phyloP scores from a whole-genome alignment of 2,797 vertebrate species.

The Dendrocincla fuliginosa region DNA sequence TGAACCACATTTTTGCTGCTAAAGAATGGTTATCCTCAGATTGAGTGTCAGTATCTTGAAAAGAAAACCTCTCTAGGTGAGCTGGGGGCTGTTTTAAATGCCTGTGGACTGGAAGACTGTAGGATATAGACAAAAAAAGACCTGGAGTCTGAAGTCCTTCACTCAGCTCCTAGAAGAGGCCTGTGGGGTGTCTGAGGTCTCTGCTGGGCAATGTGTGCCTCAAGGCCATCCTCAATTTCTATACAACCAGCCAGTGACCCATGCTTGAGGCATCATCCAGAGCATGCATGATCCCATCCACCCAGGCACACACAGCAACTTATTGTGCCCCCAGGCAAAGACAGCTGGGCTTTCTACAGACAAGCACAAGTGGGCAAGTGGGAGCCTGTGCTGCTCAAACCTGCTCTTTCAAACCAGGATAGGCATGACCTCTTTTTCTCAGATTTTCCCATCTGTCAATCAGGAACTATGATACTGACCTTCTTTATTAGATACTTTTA shows the following conservation, averaged over 20 bases:
- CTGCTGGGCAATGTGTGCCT: background rate
- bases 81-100: background rate
- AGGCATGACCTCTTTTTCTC: background rate
- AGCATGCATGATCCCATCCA: background rate
- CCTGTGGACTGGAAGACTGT: background rate
- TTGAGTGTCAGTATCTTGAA: background rate
- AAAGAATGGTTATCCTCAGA: background rate
- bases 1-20: background rate
- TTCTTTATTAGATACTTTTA: background rate
- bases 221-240: background rate
- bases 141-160: background rate
- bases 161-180: background rate
- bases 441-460: background rate
- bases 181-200: background rate
- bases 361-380: background rate
- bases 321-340: background rate
- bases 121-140: background rate
- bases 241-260: background rate
- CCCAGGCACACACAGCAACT: background rate
- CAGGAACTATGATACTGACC: background rate
- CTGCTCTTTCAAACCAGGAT: background rate
- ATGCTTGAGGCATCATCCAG: background rate
- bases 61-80: background rate
- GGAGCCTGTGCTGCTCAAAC: background rate
- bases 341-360: background rate